Conservation (phyloP, 2,113 vertebrate genomes). For the Xyrauchen texanus region DNA sequence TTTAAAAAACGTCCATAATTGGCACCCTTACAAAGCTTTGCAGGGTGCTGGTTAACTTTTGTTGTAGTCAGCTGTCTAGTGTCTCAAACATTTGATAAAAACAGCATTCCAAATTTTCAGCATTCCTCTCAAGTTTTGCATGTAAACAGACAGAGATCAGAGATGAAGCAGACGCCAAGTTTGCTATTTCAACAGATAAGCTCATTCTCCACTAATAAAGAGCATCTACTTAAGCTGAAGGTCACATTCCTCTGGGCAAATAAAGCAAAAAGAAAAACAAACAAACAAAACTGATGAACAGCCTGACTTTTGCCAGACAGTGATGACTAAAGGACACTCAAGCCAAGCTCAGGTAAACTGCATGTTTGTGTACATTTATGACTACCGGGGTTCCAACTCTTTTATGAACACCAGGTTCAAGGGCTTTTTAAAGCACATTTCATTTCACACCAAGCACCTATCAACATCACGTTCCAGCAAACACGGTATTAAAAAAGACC, state of each 20-base stretch:
- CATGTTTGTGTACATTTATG: background rate
- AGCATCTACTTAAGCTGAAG: background rate
- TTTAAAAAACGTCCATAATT: conserved; percentile 18
- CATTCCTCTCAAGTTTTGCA: conserved; percentile 4
- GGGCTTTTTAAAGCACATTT: too few species aligned
- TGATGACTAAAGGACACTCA: background rate
- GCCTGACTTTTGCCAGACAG: background rate
- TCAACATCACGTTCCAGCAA: too few species aligned
- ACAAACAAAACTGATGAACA: background rate
- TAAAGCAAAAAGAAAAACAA: too few species aligned
- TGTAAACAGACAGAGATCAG: background rate
- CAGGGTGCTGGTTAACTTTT: conserved; percentile 27
- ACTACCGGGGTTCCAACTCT: background rate
- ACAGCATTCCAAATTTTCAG: conserved; percentile 1
- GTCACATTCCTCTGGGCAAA: conserved; percentile 3
- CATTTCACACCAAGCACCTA: too few species aligned
- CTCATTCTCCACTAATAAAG: background rate
- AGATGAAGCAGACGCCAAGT: background rate
- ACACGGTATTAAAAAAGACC: too few species aligned
- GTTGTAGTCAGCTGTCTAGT: conserved; percentile 33
- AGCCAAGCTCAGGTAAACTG: background rate
- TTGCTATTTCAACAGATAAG: conserved; percentile 2
- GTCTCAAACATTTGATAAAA: conserved; percentile 28
- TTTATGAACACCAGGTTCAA: too few species aligned
- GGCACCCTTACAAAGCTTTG: background rate